Evolutionary conservation across 2,888 invertebrate species (phyloP).

Genomic region (Agrilus mali): DNA sequence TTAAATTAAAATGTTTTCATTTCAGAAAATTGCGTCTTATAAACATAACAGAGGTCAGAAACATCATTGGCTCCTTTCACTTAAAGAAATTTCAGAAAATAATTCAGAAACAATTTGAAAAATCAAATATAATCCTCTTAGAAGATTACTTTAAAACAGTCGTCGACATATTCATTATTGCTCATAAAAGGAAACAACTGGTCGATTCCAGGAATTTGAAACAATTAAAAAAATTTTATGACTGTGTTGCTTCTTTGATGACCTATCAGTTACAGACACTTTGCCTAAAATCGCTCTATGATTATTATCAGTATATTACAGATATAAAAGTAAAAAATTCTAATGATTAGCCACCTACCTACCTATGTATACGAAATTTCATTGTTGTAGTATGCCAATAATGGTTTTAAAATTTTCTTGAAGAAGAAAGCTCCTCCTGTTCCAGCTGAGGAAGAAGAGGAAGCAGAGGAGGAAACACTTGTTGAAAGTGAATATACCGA

Average conservation of each 20-base stretch:
- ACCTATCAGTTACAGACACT: constrained; percentile 74
- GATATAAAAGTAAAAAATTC: constrained; percentile 51
- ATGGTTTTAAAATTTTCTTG: too few species aligned
- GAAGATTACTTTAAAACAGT: constrained; percentile 53
- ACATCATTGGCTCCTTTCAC: constrained; percentile 50
- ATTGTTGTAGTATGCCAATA: too few species aligned
- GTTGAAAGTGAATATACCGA: too few species aligned
- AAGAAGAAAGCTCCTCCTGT: too few species aligned
- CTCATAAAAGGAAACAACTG: constrained; percentile 52
- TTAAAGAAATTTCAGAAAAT: constrained; percentile 48
- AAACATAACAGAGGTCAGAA: constrained; percentile 43
- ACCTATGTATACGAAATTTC: too few species aligned
- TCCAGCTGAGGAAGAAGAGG: too few species aligned
- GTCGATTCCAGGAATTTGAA: constrained; percentile 52
- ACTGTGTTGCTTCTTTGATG: constrained; percentile 78
- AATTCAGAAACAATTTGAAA: constrained; percentile 48
- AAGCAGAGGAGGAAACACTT: too few species aligned
- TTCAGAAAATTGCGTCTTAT: constrained; percentile 36
- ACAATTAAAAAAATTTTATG: constrained; percentile 65
- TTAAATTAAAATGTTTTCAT: neutral
- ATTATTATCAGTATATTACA: constrained; percentile 64
- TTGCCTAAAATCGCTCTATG: constrained; percentile 65
- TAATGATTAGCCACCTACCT: too few species aligned
- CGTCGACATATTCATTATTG: constrained; percentile 51
- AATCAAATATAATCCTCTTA: constrained; percentile 51